Conservation (phyloP, 2,113 vertebrate species). For the Sapajus apella region DNA sequence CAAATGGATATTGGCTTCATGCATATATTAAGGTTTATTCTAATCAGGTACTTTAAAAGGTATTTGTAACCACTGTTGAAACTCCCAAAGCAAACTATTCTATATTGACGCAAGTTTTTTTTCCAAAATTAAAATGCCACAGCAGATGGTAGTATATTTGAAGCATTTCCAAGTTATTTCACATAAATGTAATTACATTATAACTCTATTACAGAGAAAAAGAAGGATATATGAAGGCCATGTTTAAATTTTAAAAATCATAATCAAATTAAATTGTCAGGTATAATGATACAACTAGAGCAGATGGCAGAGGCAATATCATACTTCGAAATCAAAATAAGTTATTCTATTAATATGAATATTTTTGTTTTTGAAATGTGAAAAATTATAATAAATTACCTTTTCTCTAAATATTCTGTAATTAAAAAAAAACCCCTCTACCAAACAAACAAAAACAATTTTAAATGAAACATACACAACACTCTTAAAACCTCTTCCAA, state of each 20-base stretch:
- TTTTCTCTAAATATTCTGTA: neutral
- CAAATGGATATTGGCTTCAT: neutral
- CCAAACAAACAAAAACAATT: neutral
- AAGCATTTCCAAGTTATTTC: slow-evolving; percentile 56
- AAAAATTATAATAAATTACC: neutral
- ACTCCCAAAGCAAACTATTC: neutral
- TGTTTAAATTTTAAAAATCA: slow-evolving; percentile 64
- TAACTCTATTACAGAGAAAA: slow-evolving; percentile 63
- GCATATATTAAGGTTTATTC: neutral
- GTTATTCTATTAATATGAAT: slow-evolving; percentile 65
- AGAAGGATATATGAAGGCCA: neutral
- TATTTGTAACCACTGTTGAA: neutral
- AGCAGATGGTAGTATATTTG: slow-evolving; percentile 70
- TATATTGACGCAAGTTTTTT: neutral
- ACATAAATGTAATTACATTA: slow-evolving; percentile 70
- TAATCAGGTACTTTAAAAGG: neutral
- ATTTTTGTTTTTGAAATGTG: neutral
- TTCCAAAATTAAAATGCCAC: slow-evolving; percentile 58
- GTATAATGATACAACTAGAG: slow-evolving; percentile 61
- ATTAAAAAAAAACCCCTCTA: neutral
- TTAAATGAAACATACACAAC: neutral
- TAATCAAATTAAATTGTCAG: slow-evolving; percentile 51
- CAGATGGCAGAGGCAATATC: slow-evolving; percentile 61
- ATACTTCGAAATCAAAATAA: slow-evolving; percentile 45
- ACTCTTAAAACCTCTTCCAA: neutral